phyloP scores from a whole-genome alignment of 2,888 invertebrate genomes.

The Cephus pulcher region DNA sequence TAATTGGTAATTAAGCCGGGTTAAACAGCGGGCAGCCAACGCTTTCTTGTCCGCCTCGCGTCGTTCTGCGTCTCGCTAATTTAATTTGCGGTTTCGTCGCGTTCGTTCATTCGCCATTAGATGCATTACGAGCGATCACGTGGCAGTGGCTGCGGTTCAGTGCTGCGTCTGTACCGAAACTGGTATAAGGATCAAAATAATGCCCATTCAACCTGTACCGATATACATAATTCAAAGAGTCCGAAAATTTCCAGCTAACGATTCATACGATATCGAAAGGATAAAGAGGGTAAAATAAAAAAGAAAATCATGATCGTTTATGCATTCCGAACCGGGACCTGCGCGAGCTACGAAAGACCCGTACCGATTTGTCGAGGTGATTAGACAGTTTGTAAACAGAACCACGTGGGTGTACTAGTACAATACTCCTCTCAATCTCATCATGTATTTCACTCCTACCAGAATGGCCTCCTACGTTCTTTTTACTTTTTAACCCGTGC shows the following conservation, averaged over 20 bases:
- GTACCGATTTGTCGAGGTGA: slow-evolving; percentile 46
- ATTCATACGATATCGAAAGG: not conserved
- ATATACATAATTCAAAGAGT: not conserved
- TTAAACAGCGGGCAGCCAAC: slow-evolving; percentile 61
- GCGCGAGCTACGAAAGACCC: slow-evolving; percentile 2
- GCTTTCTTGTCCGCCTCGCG: slow-evolving; percentile 57
- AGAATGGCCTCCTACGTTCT: slow-evolving; percentile 18
- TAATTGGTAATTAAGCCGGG: slow-evolving; percentile 64
- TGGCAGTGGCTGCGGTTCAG: not conserved
- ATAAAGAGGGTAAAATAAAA: not conserved
- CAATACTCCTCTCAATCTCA: slow-evolving; percentile 27
- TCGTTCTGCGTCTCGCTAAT: slow-evolving; percentile 59
- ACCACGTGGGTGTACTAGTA: slow-evolving; percentile 49
- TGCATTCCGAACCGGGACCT: not conserved
- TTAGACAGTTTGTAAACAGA: slow-evolving; percentile 61
- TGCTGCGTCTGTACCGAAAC: not conserved
- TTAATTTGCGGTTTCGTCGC: slow-evolving; percentile 65
- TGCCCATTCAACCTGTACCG: not conserved
- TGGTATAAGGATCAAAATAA: not conserved
- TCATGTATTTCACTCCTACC: slow-evolving; percentile 18
- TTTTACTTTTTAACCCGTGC: slow-evolving; percentile 22
- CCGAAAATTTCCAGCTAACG: not conserved
- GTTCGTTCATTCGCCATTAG: slow-evolving; percentile 38
- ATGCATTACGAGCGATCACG: not conserved
- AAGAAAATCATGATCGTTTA: not conserved